Base-by-base conservation (phyloP, 2,888 invertebrate species). In the Carterocephalus palaemon region DNA sequence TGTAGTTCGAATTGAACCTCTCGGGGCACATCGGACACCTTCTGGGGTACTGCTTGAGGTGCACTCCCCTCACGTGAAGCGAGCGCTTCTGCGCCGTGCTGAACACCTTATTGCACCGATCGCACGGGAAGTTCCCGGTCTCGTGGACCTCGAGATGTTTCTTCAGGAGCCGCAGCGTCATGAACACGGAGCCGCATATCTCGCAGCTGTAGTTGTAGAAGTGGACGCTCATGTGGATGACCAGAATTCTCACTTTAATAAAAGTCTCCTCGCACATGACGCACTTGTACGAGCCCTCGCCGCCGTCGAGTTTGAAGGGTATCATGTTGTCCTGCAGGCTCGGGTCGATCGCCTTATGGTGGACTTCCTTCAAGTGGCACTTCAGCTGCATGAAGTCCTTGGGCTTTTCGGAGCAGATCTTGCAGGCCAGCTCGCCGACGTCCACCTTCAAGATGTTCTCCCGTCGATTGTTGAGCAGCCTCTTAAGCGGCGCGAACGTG, bases 121-220 rank as follows among this genome's bases (percentile, higher is more conserved):
- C 84, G 45, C 86, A 86, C 0, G 79, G 75, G 38, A 73, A 84
- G 49, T 73, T 83, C 0, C 86, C 86, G 5, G 70, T 74, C 43
- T 86, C 85, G 52, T 86, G 86, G 0, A 84, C 82, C 45, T 85
- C 84, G 19, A 85, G 62, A 62, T 86, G 86, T 33, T 82, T 86
- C 48, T 84, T 85, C 10, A 86, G 39, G 1, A 85, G 66, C 0
- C 85, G 62, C 32, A 85, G 49, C 0, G 86, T 86, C 82, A 84
- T 82, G 54, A 85, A 86, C 0, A 76, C 83, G 0, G 85, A 78
- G 0, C 86, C 86, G 28, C 86, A 86, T 3, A 85, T 67, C 41
- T 86, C 86, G 13, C 86, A 86, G 48, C 85, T 85, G 40, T 85
- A 86, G 49, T 85, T 85, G 37, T 76, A 85, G 31, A 86, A 86